Evolutionary conservation across 2,797 vertebrate species (phyloP).

Genomic region (Takifugu ocellatus): DNA sequence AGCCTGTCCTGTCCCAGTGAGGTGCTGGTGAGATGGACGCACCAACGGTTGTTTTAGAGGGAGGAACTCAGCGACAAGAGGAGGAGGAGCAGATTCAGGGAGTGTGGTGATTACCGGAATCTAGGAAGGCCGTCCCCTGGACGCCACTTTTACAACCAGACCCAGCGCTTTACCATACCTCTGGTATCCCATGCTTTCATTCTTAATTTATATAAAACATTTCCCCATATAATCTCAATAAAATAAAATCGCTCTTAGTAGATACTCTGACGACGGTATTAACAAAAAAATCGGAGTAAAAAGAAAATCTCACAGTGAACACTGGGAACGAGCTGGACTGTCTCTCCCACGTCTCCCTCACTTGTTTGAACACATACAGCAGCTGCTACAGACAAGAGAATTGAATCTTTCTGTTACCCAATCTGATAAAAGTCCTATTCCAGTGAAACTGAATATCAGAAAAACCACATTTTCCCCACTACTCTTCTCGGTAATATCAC

Average conservation of each 20-base stretch:
- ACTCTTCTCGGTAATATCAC: background rate
- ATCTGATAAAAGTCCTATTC: constrained; percentile 14
- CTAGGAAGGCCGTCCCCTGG: constrained; percentile 26
- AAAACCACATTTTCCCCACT: constrained; percentile 9
- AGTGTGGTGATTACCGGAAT: constrained; percentile 1
- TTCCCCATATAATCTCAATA: constrained; percentile 73
- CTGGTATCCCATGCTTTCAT: constrained; percentile 56
- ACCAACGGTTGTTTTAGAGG: constrained; percentile 21
- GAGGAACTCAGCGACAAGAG: constrained; percentile 30
- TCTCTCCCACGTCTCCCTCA: constrained; percentile 24
- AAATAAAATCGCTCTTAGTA: constrained; percentile 75
- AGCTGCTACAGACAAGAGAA: constrained; percentile 56
- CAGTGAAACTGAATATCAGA: constrained; percentile 18
- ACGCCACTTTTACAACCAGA: constrained; percentile 24
- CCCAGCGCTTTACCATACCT: constrained; percentile 39
- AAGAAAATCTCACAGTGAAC: constrained; percentile 72
- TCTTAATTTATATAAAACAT: constrained; percentile 68
- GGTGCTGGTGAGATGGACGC: constrained; percentile 50
- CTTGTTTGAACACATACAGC: constrained; percentile 58
- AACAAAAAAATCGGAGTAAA: constrained; percentile 50
- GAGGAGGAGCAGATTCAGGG: constrained; percentile 30
- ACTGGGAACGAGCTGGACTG: constrained; percentile 57
- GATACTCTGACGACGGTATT: constrained; percentile 69
- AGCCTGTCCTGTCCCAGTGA: constrained; percentile 37
- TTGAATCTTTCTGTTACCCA: constrained; percentile 20